phyloP scores from a whole-genome alignment of 2,113 vertebrate genomes.

The Nibea coibor region DNA sequence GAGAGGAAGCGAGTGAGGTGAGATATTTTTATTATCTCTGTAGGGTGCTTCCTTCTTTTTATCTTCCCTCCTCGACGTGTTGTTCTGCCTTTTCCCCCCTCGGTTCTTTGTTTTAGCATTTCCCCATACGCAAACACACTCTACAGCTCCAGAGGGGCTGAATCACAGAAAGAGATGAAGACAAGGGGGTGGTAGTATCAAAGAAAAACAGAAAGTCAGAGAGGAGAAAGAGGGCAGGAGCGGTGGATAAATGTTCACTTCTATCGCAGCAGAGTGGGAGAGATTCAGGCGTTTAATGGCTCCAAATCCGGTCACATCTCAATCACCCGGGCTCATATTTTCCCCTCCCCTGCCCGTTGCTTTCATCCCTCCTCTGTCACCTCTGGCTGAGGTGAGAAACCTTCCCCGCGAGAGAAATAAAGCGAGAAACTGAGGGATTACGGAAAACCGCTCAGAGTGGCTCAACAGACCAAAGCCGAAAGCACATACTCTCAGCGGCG shows the following conservation, averaged over 20 bases:
- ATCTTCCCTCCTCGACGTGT: conserved; percentile 68
- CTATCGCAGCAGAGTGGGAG: conserved; percentile 12
- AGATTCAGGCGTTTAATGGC: conserved; percentile 16
- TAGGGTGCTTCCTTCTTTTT: conserved; percentile 63
- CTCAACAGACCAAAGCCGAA: conserved; percentile 59
- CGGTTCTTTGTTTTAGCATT: conserved; percentile 70
- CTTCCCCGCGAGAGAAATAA: conserved; percentile 60
- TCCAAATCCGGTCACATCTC: conserved; percentile 71
- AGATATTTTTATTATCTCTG: conserved; percentile 75
- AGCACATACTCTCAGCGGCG: conserved; percentile 46
- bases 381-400: conserved; percentile 67
- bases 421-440: conserved; percentile 71
- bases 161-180: conserved; percentile 43
- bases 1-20: conserved; percentile 59
- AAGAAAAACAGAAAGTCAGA: conserved; percentile 25
- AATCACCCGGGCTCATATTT: conserved; percentile 63
- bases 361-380: conserved; percentile 63
- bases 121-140: conserved; percentile 57
- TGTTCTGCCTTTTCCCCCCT: conserved; percentile 40
- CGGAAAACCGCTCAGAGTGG: conserved; percentile 66
- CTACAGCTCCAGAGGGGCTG: conserved; percentile 55
- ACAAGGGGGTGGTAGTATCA: conserved; percentile 31
- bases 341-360: conserved; percentile 6
- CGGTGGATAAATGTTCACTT: conserved; percentile 9
- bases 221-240: conserved; percentile 5